Base-by-base conservation (phyloP, 2,113 vertebrate genomes). In the Synchiropus splendidus region DNA sequence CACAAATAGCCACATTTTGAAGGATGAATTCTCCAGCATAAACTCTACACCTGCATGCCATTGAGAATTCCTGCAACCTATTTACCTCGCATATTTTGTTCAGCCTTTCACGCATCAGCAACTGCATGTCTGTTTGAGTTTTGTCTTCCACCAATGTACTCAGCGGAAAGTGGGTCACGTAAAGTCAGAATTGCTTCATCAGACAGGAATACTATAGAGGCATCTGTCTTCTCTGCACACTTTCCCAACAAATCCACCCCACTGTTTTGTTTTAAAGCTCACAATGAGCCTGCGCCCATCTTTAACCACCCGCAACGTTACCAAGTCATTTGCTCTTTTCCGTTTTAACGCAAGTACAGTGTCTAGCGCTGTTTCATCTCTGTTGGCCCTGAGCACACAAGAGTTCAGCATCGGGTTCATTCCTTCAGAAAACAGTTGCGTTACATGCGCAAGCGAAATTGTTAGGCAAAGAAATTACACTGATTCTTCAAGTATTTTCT, bases 91-190 rank as follows among this genome's bases (percentile, higher is more conserved):
- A 53, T 51, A 41, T 44, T 67, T 48, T 18, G 12, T 18, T 12
- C 10, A 38, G 5, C 54, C 43, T 49, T 52, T 41, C 46, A 61
- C 38, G 55, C 42, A 45, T 45, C 15, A 52, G 40, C 12, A 13
- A 51, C 36, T 42, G 10, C 18, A 52, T 30, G 55, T 71, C 54
- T 48, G 39, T 36, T 66, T 67, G 32, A 31, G 41, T 67, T 54
- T 58, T 39, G 57, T 57, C 42, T 2, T 52, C 55, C 35, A 31
- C 34, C 39, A 42, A 39, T 39, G 33, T 14, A 43, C 38, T 54
- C n/a, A 10, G 27, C 1, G 10, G 47, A 74, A 80, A 69, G 18
- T 71, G 64, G 74, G 72, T 77, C 72, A 71, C 48, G 34, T 40
- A 36, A 38, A 53, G 48, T 32, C 54, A 34, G 43, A 55, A 56